phyloP scores from a whole-genome alignment of 2,797 vertebrate species.

The Orientallactaga sibirica region DNA sequence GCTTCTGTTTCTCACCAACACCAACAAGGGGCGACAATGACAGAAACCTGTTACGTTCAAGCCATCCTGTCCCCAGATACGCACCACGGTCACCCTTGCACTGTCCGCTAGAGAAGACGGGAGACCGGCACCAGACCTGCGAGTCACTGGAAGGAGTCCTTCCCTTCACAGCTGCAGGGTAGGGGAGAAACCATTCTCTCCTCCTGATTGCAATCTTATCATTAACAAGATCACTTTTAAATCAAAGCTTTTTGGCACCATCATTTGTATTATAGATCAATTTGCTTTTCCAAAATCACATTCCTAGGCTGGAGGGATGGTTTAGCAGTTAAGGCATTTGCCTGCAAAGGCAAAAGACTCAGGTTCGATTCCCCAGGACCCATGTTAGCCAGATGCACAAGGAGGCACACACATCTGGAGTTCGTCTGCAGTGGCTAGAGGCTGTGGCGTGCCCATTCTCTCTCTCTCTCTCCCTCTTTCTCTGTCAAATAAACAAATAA shows the following conservation, averaged over 20 bases:
- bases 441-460: too few relatives aligned
- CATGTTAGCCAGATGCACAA: too few relatives aligned
- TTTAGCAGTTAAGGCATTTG: too few relatives aligned
- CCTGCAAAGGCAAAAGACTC: too few relatives aligned
- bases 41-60: neutral
- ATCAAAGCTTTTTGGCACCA: neutral
- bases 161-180: neutral
- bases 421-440: too few relatives aligned
- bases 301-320: neutral
- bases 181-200: neutral
- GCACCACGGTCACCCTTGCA: neutral
- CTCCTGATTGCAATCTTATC: neutral
- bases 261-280: neutral
- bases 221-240: neutral
- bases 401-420: too few relatives aligned
- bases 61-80: neutral
- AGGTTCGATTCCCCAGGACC: too few relatives aligned
- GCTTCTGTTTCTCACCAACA: constrained; percentile 40
- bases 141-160: neutral
- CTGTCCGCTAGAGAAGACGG: neutral
- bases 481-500: too few relatives aligned
- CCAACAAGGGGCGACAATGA: neutral
- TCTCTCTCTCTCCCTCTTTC: too few relatives aligned
- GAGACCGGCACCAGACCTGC: neutral
- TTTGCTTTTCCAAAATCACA: neutral